Conservation (phyloP, 2,797 vertebrate species). For the Pseudochirops corinnae region DNA sequence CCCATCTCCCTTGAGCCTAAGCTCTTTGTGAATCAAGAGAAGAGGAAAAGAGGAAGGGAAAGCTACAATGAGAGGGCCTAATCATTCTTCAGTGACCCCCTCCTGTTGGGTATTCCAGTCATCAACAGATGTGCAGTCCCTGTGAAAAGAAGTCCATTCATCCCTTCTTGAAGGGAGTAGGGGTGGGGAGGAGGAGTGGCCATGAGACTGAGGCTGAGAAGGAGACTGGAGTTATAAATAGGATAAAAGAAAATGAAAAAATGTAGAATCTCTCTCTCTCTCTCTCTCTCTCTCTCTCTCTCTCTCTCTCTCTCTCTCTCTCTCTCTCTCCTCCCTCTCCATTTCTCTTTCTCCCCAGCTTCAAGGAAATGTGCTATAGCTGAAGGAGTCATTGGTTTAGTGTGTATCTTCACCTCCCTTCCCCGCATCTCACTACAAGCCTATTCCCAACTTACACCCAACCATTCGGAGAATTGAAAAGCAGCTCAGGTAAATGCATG, state of each 20-base stretch:
- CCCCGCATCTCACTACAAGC: conserved; percentile 37
- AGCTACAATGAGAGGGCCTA: conserved; percentile 1
- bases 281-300: conserved; percentile 26
- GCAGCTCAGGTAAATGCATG: conserved; percentile 77
- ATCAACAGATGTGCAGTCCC: conserved; percentile 82
- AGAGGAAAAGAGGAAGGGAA: conserved; percentile 24
- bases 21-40: not conserved
- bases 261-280: conserved; percentile 70
- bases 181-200: conserved; percentile 81
- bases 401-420: conserved; percentile 79
- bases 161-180: conserved; percentile 77
- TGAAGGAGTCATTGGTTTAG: conserved; percentile 91
- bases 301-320: not conserved
- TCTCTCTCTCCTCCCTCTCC: conserved; percentile 39
- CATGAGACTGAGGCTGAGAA: conserved; percentile 85
- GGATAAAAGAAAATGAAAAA: conserved; percentile 86
- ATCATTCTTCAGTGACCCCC: conserved; percentile 48
- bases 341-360: conserved; percentile 68
- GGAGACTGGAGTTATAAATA: conserved; percentile 88
- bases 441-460: conserved; percentile 71
- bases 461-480: conserved; percentile 79
- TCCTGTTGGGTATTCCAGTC: conserved; percentile 62
- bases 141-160: conserved; percentile 84
- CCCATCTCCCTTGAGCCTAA: not conserved
- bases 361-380: conserved; percentile 87